Conservation (phyloP, 2,888 invertebrate species). For the Polylopha cassiicola region DNA sequence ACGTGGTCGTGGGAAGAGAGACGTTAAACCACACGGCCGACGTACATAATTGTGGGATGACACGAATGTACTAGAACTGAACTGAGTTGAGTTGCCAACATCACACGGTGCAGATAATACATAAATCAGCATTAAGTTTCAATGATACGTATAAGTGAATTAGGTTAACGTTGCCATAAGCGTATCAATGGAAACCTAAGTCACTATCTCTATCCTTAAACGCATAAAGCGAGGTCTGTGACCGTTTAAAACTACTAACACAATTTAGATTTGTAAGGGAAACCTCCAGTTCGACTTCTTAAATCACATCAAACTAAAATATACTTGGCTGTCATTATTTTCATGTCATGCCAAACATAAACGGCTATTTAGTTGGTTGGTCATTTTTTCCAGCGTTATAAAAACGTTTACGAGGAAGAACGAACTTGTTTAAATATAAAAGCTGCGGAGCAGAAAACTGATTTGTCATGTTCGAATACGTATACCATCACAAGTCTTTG, state of each 20-base stretch:
- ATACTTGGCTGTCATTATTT: slow-evolving; percentile 5
- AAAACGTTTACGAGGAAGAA: slow-evolving; percentile 20
- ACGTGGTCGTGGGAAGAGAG: slow-evolving; percentile 66
- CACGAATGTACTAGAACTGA: background rate
- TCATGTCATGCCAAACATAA: background rate
- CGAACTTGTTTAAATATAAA: slow-evolving; percentile 22
- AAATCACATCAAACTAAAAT: too few relatives aligned
- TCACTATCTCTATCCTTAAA: slow-evolving; percentile 1
- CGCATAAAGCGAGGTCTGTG: background rate
- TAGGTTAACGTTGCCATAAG: slow-evolving; percentile 1
- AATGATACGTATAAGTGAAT: slow-evolving; percentile 1
- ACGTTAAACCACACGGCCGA: slow-evolving; percentile 46
- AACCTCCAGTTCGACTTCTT: too few relatives aligned
- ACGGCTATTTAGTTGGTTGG: slow-evolving; percentile 1
- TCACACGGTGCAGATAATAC: background rate
- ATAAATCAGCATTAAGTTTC: slow-evolving; percentile 1
- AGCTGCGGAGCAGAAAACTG: slow-evolving; percentile 20
- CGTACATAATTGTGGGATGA: slow-evolving; percentile 55
- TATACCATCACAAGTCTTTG: slow-evolving; percentile 17
- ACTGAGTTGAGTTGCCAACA: slow-evolving; percentile 35
- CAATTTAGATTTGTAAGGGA: background rate
- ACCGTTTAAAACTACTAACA: slow-evolving; percentile 4
- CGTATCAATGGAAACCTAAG: slow-evolving; percentile 7
- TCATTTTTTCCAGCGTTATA: slow-evolving; percentile 15
- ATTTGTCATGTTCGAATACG: slow-evolving; percentile 20